Percentiles rank a stretch among this genome's conserved stretches.
phyloP scores from a whole-genome alignment of 2,113 vertebrate genomes.

The Ophthalmolycus amberensis region DNA sequence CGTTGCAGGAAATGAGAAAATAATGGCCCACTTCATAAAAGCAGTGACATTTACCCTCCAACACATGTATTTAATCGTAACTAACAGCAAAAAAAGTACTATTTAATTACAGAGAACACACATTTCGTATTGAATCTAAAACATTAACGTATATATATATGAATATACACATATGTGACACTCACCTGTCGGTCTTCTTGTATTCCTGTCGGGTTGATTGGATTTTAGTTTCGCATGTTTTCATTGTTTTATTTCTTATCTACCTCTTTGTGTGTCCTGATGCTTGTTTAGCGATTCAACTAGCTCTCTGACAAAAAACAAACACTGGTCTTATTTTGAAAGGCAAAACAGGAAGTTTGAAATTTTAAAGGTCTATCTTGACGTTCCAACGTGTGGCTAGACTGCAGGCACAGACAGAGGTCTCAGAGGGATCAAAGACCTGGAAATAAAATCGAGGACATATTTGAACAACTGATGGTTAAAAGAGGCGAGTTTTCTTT shows the following conservation, averaged over 20 bases:
- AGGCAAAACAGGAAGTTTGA: background rate
- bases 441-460: background rate
- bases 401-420: background rate
- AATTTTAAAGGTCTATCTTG: background rate
- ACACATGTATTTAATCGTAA: too few relatives aligned
- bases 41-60: background rate
- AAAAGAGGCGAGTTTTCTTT: background rate
- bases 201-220: background rate
- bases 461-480: background rate
- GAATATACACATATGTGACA: too few relatives aligned
- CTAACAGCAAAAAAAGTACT: background rate
- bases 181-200: background rate
- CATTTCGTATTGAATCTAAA: background rate
- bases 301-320: background rate
- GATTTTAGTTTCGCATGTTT: background rate
- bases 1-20: background rate
- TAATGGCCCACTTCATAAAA: conserved; percentile 25
- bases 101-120: background rate
- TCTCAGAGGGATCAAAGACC: background rate
- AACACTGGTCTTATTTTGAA: conserved; percentile 30
- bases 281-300: background rate
- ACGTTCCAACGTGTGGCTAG: too few relatives aligned
- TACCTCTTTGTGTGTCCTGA: background rate
- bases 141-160: too few relatives aligned
- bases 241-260: background rate